Conservation (phyloP, 2,113 vertebrate genomes). For the Chlorocebus sabaeus region DNA sequence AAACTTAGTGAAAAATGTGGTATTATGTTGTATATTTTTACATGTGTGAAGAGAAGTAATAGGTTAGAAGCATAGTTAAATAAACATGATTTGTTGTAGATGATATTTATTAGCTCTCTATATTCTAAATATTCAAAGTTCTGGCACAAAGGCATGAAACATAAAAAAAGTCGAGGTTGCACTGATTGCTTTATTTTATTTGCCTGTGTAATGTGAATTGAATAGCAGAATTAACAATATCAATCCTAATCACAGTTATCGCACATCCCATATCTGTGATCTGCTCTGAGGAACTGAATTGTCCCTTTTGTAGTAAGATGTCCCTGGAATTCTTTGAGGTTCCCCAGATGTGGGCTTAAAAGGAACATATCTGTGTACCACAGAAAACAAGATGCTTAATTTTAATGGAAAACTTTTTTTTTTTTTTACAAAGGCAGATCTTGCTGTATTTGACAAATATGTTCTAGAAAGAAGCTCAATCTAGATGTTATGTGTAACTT, state of each 20-base stretch:
- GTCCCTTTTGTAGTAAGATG: conserved; percentile 20
- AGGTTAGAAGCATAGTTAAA: conserved; percentile 51
- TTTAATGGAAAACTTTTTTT: conserved; percentile 82
- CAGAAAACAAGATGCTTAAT: conserved; percentile 78
- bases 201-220: conserved; percentile 57
- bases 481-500: conserved; percentile 87
- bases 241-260: background rate
- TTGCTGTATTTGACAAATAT: conserved; percentile 85
- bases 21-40: conserved; percentile 21
- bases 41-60: background rate
- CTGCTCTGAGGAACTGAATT: conserved; percentile 41
- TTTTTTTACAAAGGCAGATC: conserved; percentile 75
- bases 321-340: conserved; percentile 71
- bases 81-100: conserved; percentile 36
- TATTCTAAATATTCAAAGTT: conserved; percentile 66
- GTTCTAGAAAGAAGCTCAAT: conserved; percentile 85
- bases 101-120: conserved; percentile 7
- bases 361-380: conserved; percentile 52
- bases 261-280: background rate
- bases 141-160: conserved; percentile 47
- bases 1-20: conserved; percentile 55
- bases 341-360: conserved; percentile 63
- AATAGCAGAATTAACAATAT: background rate
- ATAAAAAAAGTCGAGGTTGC: background rate
- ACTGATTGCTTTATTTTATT: background rate